Base-by-base conservation (phyloP, 2,888 invertebrate species). In the Synanthedon andrenaeformis region DNA sequence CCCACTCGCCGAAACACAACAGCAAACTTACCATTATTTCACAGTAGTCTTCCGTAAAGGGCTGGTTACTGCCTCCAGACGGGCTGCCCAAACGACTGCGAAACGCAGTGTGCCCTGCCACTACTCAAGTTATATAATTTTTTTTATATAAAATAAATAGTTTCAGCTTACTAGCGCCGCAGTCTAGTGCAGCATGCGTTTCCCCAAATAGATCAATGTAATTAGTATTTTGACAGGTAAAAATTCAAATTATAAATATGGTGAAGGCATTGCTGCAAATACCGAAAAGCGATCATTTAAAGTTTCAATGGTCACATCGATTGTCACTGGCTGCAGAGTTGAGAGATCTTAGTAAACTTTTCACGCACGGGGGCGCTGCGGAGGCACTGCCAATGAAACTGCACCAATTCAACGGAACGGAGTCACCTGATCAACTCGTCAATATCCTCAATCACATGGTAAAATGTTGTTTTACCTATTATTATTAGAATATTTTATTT, bases 401-500 rank as follows among this genome's bases (percentile, higher is more conserved):
- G 10, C 63, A 68, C 49, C 59, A 56, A n/a, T 65, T 83, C 51
- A 70, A 75, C 52, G 72, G 68, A 4, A 72, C 71, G 1, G 75
- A 77, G 49, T 66, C 69, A 3, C 57, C 75, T 3, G 67, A 67
- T n/a, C 54, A 63, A 49, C 65, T 82, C 23, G 65, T 68, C 4
- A 57, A 58, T 2, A 58, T 57, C 50, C 72, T 88, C 5, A 87
- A 87, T 58, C 54, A 65, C 49, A 77, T 78, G 81, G 87, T 85
- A 69, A 63, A 45, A 13, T 49, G 41, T 12, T 10, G 2, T 42
- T 14, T n/a, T 11, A 49, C 45, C 6, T 45, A 14, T 35, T 5
- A 45, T 45, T 14, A 52, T 10, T 48, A 52, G 45, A 45, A 13
- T 13, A 28, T 10, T 35, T 48, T 45, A 23, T 23, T 23, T 23